Evolutionary conservation across 1,140 invertebrate species (phyloP).

Genomic region (Drosophila leontia): DNA sequence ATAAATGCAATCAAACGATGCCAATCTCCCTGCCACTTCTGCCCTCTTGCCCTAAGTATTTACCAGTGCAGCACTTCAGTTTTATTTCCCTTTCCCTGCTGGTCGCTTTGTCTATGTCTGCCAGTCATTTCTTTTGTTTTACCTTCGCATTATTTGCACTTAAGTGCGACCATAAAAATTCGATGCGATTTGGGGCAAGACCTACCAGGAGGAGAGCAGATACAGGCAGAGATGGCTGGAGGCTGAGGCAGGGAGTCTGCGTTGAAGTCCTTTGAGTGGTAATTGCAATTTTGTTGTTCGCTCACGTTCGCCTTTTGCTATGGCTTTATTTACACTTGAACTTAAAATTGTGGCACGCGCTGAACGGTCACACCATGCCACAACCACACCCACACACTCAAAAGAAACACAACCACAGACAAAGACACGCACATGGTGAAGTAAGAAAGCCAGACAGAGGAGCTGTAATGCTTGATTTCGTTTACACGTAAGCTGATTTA

Average conservation of each 20-base stretch:
- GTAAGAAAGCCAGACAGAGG: neutral
- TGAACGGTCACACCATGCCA: neutral
- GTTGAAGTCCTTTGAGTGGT: conserved; percentile 46
- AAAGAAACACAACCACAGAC: conserved; percentile 8
- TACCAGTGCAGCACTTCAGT: conserved; percentile 14
- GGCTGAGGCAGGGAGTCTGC: conserved; percentile 2
- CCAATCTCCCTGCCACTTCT: conserved; percentile 14
- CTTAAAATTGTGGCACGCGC: conserved; percentile 67
- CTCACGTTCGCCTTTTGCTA: conserved; percentile 58
- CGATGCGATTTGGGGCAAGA: conserved; percentile 45
- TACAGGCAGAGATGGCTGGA: neutral
- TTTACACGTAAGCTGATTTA: neutral
- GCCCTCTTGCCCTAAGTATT: conserved; percentile 4
- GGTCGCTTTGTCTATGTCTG: conserved; percentile 3
- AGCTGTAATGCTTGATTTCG: neutral
- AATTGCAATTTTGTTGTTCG: conserved; percentile 66
- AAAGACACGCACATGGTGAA: neutral
- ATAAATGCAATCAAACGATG: conserved; percentile 63
- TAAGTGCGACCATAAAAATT: conserved; percentile 60
- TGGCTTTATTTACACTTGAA: conserved; percentile 75
- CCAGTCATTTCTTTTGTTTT: conserved; percentile 36
- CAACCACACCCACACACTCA: conserved; percentile 12
- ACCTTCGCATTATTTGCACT: conserved; percentile 60
- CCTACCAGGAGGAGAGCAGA: neutral
- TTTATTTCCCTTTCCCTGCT: neutral